Evolutionary conservation across 2,797 vertebrate species (phyloP), one percentile per base, ranked within the genome.

Genomic region (Schizopygopsis pylzovi): DNA sequence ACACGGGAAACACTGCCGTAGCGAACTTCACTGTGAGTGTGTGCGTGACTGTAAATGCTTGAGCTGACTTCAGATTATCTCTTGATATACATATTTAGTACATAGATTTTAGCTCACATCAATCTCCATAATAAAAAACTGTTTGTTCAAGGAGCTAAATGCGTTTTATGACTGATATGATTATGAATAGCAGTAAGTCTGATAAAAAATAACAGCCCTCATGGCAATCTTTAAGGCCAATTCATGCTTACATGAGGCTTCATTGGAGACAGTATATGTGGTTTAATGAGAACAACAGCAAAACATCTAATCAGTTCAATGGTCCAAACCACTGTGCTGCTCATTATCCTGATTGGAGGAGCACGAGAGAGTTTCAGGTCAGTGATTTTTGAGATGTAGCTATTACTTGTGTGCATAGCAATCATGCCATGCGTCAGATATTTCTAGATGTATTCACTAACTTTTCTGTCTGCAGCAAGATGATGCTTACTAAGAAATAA

Each of bases 271-370:
- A 39, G 15, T 39, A 67, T 65, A 79, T 78, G 77, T 20, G 54
- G 28, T 78, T 83, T 79, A 75, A 87, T 82, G 72, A 85, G 39
- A 83, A 65, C 28, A 54, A 61, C 20, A 75, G 25, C 54, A 37
- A 82, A 79, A 87, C 13, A 65, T 88, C 59, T 68, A 85, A 89
- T 88, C 88, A 82, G 45, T 28, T 71, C 79, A 82, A 75, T 87
- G 85, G 54, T 78, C 65, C 78, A 73, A 61, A 78, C 68, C 61
- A 79, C 28, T 13, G 47, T 37, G 20, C 25, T 8, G 7, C 56
- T 84, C 84, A 83, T 84, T 70, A 84, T 86, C 37, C 49, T 81
- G 77, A 89, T 89, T 71, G 81, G 45, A 83, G 82, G 6, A 73
- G 54, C 45, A n/a, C 54, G 33, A 63, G 28, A 41, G 61, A 12